Conservation (phyloP, 2,888 invertebrate genomes). For the Hyposoter didymator region DNA sequence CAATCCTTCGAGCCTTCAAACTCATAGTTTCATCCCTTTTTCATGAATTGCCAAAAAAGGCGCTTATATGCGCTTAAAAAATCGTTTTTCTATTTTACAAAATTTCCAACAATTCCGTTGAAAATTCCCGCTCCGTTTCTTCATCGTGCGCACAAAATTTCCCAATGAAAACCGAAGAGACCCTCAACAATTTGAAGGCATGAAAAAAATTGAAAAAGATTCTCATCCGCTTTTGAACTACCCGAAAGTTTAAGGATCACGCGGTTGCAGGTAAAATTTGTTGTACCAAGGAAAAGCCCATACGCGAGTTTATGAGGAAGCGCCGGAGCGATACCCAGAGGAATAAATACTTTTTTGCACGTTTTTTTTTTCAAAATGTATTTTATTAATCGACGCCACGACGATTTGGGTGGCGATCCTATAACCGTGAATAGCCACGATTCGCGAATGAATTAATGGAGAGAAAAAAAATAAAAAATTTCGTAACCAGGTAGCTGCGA, state of each 20-base stretch:
- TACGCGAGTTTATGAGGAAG: conserved; percentile 10
- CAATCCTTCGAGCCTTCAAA: no score
- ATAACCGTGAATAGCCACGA: conserved; percentile 56
- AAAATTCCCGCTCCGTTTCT: not conserved
- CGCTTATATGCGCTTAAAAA: not conserved
- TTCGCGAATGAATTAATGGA: conserved; percentile 28
- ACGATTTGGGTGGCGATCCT: conserved; percentile 38
- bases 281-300: not conserved
- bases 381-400: conserved; percentile 39
- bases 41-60: not conserved
- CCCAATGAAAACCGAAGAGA: no score
- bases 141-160: no score
- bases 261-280: not conserved
- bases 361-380: conserved; percentile 22
- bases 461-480: conserved; percentile 19
- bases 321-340: conserved; percentile 51
- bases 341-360: conserved; percentile 67
- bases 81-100: not conserved
- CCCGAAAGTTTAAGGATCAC: not conserved
- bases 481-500: not conserved
- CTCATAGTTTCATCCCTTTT: no score
- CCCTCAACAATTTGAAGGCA: no score
- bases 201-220: not conserved
- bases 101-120: not conserved
- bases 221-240: not conserved